Base-by-base conservation (phyloP, 2,888 invertebrate genomes). In the Eumerus sabulonum region DNA sequence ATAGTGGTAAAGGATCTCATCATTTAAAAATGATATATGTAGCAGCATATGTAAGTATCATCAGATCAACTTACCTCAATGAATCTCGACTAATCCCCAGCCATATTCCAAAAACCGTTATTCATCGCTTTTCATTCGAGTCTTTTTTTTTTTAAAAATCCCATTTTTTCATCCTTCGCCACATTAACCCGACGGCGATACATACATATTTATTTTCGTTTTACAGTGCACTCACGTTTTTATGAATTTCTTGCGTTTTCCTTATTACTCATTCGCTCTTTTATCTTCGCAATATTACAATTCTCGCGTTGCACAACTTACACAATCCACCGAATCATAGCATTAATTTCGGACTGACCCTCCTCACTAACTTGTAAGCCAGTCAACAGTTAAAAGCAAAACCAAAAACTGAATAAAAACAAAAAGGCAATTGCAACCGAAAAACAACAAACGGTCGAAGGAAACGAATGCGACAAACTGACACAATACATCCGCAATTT, bases 261-360 rank as follows among this genome's bases (percentile, higher is more conserved):
- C n/a, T 27, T 27, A 2, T 7, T 27, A 27, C 27, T 7, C 27
- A 27, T 27, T 27, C 27, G 3, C 7, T 27, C 7, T 27, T 27
- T 27, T 27, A 2, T 7, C 27, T 27, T 27, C 27, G 27, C 27
- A 4, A 57, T 42, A 67, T 47, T 47, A 27, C 60, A 59, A 53
- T 53, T 64, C 64, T 44, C 63, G 71, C 63, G 57, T 57, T 35
- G 57, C 64, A 63, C 72, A 53, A 64, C 53, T 64, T 27, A 59
- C 72, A 64, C 64, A 72, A 51, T 56, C 72, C 72, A 57, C 63
- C 72, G 64, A 72, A 64, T 72, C 72, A 64, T 53, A 51, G 64
- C 72, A 72, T 47, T 64, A 50, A 72, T 72, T 72, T 72, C 72
- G 72, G 72, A 72, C 72, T 72, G 72, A 72, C 72, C 72, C 72